Percentiles rank a stretch among this genome's conserved stretches.
Evolutionary conservation across 2,797 vertebrate species (phyloP).

Genomic region (Amblyraja radiata): DNA sequence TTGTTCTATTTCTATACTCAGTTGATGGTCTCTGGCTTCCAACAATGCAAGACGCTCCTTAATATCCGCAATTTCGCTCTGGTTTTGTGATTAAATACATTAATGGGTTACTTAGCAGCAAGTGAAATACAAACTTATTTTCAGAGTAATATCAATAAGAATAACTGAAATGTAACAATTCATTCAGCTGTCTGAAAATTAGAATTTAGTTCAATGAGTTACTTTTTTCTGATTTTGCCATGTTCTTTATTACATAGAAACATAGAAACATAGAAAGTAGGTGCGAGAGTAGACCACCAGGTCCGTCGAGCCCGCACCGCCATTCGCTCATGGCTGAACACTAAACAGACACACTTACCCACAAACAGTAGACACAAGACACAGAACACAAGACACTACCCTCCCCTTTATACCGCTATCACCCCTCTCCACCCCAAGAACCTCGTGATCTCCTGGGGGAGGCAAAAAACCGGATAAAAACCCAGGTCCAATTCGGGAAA

Average conservation of each 20-base stretch:
- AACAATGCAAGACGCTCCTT: conserved; percentile 60
- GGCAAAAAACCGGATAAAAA: too few relatives aligned
- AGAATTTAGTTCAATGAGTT: background rate
- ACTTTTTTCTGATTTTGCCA: background rate
- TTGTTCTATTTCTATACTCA: conserved; percentile 64
- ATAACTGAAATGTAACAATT: background rate
- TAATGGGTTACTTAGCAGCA: background rate
- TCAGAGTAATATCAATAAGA: background rate
- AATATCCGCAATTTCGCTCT: conserved; percentile 73
- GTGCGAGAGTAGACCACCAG: too few relatives aligned
- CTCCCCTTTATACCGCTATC: too few relatives aligned
- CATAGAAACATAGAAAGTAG: too few relatives aligned
- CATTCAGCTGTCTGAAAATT: background rate
- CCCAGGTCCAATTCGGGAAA: too few relatives aligned
- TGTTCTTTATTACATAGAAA: background rate
- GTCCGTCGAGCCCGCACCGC: too few relatives aligned
- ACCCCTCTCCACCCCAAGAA: too few relatives aligned
- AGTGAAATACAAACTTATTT: background rate
- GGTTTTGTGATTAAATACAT: conserved; percentile 37
- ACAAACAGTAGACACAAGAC: too few relatives aligned
- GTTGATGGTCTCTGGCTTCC: conserved; percentile 57
- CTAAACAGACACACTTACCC: too few relatives aligned
- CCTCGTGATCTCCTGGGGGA: too few relatives aligned
- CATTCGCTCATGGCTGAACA: too few relatives aligned
- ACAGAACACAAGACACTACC: too few relatives aligned